These are phyloP conservation scores for Vanacampus margaritifer DNA, from an alignment of 2,113 vertebrate genomes.

Conservation along the genomic window DNA sequence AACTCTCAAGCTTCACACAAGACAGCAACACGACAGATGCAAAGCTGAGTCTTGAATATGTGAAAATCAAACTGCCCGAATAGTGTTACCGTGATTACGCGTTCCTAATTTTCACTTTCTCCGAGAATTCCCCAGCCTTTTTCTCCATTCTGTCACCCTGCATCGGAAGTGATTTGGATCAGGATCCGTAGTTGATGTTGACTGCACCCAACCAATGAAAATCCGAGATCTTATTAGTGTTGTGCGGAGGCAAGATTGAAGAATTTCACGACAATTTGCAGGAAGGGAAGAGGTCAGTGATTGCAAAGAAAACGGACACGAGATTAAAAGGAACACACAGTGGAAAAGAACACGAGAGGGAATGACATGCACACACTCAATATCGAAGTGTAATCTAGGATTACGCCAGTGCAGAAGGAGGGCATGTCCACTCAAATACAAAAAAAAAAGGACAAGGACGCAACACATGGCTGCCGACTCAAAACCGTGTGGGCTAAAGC, in stretches of 20 bases:
- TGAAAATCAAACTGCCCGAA: conserved; percentile 4
- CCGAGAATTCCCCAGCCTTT: conserved; percentile 7
- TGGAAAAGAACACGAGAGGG: conserved; percentile 22
- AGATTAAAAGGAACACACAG: conserved; percentile 38
- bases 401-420: conserved; percentile 48
- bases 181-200: conserved; percentile 28
- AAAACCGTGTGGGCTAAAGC: conserved; percentile 49
- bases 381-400: conserved; percentile 65
- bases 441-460: conserved; percentile 21
- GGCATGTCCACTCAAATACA: conserved; percentile 29
- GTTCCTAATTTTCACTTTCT: conserved; percentile 26
- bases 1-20: conserved; percentile 2
- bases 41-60: conserved; percentile 8
- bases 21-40: conserved; percentile 14
- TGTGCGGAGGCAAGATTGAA: conserved; percentile 30
- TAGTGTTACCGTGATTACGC: conserved; percentile 18
- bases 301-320: conserved; percentile 41
- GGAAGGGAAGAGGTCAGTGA: conserved; percentile 30
- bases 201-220: conserved; percentile 29
- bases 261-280: conserved; percentile 47
- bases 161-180: conserved; percentile 43
- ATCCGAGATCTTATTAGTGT: conserved; percentile 44
- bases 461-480: conserved; percentile 31
- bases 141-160: conserved; percentile 15
- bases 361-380: conserved; percentile 4